phyloP scores from a whole-genome alignment of 2,113 vertebrate genomes.

The Equus quagga region DNA sequence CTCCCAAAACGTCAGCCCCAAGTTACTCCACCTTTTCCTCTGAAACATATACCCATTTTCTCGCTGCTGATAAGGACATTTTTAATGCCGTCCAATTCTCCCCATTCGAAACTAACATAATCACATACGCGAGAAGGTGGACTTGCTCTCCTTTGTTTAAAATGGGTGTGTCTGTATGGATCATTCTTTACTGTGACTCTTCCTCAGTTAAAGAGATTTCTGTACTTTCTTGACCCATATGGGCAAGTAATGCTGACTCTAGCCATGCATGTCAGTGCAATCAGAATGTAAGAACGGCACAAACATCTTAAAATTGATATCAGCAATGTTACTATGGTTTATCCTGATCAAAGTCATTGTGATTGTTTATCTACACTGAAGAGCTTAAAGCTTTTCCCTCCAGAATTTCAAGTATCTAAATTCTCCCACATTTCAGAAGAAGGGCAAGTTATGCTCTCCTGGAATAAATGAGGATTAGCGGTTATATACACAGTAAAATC shows the following conservation, averaged over 20 bases:
- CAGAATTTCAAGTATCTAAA: slow-evolving; percentile 14
- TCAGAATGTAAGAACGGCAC: background rate
- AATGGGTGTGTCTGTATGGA: background rate
- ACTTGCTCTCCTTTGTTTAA: slow-evolving; percentile 55
- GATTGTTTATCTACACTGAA: background rate
- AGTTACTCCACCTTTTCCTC: background rate
- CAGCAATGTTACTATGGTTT: background rate
- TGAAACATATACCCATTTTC: background rate
- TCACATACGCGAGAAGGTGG: background rate
- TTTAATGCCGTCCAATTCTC: background rate
- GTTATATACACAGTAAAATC: background rate
- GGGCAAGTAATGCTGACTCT: background rate
- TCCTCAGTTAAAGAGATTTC: background rate
- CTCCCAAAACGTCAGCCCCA: slow-evolving; percentile 42
- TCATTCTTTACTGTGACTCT: background rate
- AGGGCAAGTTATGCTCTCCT: background rate
- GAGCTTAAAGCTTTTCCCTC: background rate
- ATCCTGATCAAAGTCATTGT: background rate
- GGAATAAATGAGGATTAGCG: background rate
- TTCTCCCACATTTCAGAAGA: slow-evolving; percentile 25
- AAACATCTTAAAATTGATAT: background rate
- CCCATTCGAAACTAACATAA: slow-evolving; percentile 5
- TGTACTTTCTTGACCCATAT: background rate
- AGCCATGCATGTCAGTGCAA: background rate
- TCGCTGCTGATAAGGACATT: background rate